phyloP scores from a whole-genome alignment of 64 coral and sea anemone genomes.

The Orbicella faveolata region DNA sequence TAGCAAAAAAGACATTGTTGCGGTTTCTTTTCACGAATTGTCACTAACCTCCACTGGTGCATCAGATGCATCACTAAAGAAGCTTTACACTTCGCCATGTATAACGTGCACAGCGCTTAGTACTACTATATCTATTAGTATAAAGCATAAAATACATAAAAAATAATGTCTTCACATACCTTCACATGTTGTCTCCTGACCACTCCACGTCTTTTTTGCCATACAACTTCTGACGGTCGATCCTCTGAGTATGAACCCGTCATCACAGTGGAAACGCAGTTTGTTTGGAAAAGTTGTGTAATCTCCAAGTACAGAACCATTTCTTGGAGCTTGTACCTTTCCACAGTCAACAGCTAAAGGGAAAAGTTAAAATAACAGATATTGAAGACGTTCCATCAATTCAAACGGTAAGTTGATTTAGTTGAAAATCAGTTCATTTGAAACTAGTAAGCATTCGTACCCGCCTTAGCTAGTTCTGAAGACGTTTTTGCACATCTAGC shows the following conservation, averaged over 20 bases:
- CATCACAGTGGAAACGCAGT: slow-evolving; percentile 57
- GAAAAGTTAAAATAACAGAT: not conserved
- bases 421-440: too few species aligned
- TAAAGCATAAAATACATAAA: not conserved
- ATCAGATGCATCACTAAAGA: not conserved
- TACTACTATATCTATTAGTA: not conserved
- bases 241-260: slow-evolving; percentile 63
- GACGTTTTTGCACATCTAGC: too few species aligned
- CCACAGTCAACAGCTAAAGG: slow-evolving; percentile 60
- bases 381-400: too few species aligned
- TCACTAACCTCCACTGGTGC: too few species aligned
- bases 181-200: slow-evolving; percentile 42
- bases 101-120: not conserved
- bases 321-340: slow-evolving; percentile 11
- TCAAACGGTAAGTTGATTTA: too few species aligned
- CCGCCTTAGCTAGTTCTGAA: too few species aligned
- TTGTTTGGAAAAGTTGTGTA: slow-evolving; percentile 56
- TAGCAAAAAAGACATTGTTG: not conserved
- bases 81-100: not conserved
- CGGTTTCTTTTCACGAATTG: too few species aligned
- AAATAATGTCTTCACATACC: not conserved
- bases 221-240: slow-evolving; percentile 35
- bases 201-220: slow-evolving; percentile 50
- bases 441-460: too few species aligned
- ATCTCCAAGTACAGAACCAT: slow-evolving; percentile 28